These are phyloP conservation scores for Vombatus ursinus DNA, from an alignment of 2,113 vertebrate genomes.

Conservation along the genomic window DNA sequence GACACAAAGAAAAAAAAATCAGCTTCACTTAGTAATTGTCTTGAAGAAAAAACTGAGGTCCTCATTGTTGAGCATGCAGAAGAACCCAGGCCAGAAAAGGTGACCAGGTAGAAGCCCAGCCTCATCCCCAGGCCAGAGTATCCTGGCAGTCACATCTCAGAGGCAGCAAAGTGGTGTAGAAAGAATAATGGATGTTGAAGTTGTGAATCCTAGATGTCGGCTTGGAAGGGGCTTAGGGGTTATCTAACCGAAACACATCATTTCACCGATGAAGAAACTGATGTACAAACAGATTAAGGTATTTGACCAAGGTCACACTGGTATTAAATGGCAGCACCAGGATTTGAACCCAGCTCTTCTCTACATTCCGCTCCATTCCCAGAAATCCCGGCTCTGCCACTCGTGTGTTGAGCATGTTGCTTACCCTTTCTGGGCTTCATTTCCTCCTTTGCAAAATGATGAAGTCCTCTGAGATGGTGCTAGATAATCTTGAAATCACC, in stretches of 20 bases:
- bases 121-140: neutral
- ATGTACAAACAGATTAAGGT: neutral
- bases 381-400: neutral
- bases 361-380: neutral
- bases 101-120: neutral
- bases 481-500: neutral
- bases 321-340: neutral
- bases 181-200: neutral
- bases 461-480: neutral
- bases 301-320: neutral
- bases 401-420: neutral
- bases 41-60: neutral
- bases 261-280: neutral
- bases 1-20: neutral
- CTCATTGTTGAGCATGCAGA: neutral
- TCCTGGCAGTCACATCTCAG: neutral
- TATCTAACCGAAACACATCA: neutral
- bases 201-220: neutral
- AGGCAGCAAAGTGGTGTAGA: neutral
- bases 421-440: neutral
- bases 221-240: neutral
- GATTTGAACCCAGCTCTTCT: neutral
- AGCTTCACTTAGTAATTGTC: neutral
- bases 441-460: neutral
- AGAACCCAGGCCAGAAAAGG: neutral